Base-by-base conservation (phyloP, 2,113 vertebrate species). In the Tursiops truncatus region DNA sequence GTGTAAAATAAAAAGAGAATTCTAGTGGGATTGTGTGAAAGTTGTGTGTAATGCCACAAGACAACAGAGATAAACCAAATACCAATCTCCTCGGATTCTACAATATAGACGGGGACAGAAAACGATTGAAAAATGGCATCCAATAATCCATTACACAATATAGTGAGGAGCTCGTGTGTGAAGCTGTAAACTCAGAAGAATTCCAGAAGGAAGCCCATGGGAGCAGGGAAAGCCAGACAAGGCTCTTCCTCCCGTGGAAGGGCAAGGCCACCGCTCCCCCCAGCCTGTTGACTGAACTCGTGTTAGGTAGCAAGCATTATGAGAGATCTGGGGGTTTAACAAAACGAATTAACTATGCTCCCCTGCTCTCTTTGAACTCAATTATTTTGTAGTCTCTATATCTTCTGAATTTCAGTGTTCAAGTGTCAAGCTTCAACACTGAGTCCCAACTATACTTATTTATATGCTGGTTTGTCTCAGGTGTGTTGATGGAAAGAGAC, bases 331-430 rank as follows among this genome's bases (percentile, higher is more conserved):
- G 8, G 44, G 23, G 14, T 4, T 33, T 82, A 71, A 44, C 23
- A 73, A 41, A 70, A 62, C 10, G n/a, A 89, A 63, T n/a, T 44
- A 85, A 65, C n/a, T 56, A 38, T 0, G 0, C 7, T 80, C 10
- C 33, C 71, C 8, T 60, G 26, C 3, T 65, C 26, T 58, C 83
- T 95, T 25, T 93, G 47, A 94, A 93, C 23, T 87, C 33, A 56
- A 26, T 36, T 90, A 53, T 84, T 93, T 88, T 79, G 6, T 81
- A 31, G 84, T 58, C 25, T 83, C 73, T 63, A 23, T 76, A 36
- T 95, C 68, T 95, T 91, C 68, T 86, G 41, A 95, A 91, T 95
- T 68, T 95, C 63, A 58, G 26, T 74, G 36, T 83, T 83, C 44
- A 87, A 76, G 60, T 31, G 17, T 60, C 33, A 71, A 56, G 62